Evolutionary conservation across 2,888 invertebrate genomes (phyloP).

Genomic region (Plutella xylostella): DNA sequence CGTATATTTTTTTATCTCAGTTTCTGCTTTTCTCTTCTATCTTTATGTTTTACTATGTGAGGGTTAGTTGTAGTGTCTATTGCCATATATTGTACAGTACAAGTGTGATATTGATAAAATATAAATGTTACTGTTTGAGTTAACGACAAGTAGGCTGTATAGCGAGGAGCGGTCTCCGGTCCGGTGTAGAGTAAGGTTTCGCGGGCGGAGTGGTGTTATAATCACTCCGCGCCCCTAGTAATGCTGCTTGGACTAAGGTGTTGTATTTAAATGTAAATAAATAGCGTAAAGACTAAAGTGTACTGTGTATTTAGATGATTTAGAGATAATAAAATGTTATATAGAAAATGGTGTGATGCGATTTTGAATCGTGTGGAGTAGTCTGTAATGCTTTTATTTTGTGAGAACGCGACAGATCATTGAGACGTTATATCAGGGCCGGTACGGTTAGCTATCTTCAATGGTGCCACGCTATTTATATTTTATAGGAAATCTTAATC

Average conservation of each 20-base stretch:
- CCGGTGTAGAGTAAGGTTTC: conserved; percentile 25
- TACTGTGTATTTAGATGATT: conserved; percentile 30
- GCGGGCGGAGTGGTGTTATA: conserved; percentile 55
- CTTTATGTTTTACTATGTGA: no score
- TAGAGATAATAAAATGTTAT: conserved; percentile 34
- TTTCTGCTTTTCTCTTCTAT: no score
- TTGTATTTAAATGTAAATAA: conserved; percentile 47
- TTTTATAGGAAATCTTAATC: conserved; percentile 50
- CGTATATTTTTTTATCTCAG: no score
- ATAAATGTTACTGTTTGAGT: no score
- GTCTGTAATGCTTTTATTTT: conserved; percentile 29
- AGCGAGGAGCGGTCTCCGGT: no score
- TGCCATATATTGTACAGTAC: no score
- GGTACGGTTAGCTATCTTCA: conserved; percentile 36
- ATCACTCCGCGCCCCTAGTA: conserved; percentile 43
- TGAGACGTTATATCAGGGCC: conserved; percentile 37
- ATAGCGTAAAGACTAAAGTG: conserved; percentile 31
- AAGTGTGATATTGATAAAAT: not conserved
- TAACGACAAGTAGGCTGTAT: not conserved
- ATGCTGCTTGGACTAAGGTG: conserved; percentile 44
- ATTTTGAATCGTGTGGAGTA: conserved; percentile 49
- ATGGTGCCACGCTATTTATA: conserved; percentile 57
- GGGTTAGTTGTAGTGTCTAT: not conserved
- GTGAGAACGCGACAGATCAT: conserved; percentile 36
- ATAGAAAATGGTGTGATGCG: conserved; percentile 36